Conservation (phyloP, 2,888 invertebrate genomes). For the Dioctria rufipes region DNA sequence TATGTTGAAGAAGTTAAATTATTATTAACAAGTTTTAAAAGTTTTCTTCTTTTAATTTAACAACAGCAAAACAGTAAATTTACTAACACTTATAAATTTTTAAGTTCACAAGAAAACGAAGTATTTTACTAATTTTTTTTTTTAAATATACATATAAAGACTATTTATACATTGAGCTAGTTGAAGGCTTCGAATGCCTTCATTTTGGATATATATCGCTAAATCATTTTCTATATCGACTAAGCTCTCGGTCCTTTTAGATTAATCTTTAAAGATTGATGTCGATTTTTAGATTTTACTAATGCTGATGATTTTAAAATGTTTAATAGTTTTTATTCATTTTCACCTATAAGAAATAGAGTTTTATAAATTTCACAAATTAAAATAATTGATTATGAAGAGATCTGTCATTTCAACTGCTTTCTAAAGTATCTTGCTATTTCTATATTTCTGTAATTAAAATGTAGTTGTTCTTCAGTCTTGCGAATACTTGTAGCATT, state of each 20-base stretch:
- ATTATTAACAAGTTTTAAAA: slow-evolving; percentile 7
- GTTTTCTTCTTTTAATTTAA: slow-evolving; percentile 6
- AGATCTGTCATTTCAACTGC: too few species aligned
- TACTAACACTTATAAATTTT: slow-evolving; percentile 1
- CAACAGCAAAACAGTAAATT: background rate
- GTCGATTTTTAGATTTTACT: too few species aligned
- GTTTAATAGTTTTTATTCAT: too few species aligned
- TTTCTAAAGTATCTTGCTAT: too few species aligned
- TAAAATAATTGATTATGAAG: too few species aligned
- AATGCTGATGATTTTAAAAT: too few species aligned
- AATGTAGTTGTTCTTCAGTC: too few species aligned
- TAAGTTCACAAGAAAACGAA: background rate
- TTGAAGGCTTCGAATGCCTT: slow-evolving; percentile 15
- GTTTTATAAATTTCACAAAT: too few species aligned
- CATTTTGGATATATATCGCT: slow-evolving; percentile 5
- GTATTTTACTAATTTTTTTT: slow-evolving; percentile 10
- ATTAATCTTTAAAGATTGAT: too few species aligned
- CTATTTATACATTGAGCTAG: background rate
- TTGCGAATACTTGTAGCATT: too few species aligned
- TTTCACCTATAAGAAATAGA: too few species aligned
- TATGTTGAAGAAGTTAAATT: background rate
- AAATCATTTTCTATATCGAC: slow-evolving; percentile 10
- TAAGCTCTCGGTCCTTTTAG: background rate
- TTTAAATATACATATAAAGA: slow-evolving; percentile 1
- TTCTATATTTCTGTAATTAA: too few species aligned